phyloP scores from a whole-genome alignment of 2,797 vertebrate species.

The Danionella dracula region DNA sequence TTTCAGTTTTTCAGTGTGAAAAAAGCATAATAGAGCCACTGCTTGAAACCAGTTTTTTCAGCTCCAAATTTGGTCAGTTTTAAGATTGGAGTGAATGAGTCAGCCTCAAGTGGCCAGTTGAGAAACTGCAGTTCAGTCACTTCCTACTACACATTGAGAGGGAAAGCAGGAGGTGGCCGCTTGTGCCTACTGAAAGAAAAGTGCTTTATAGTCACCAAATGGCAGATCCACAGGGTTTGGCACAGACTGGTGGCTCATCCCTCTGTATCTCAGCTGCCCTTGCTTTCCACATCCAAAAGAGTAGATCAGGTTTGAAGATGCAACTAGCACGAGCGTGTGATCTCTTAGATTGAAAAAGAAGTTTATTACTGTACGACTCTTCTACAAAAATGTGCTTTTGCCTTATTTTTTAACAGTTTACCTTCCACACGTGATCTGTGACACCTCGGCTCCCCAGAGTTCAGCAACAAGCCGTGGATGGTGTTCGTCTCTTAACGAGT shows the following conservation, averaged over 20 bases:
- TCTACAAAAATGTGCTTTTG: background rate
- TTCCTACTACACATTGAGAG: too few species aligned
- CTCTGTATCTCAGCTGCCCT: constrained; percentile 63
- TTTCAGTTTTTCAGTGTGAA: too few species aligned
- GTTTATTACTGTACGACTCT: background rate
- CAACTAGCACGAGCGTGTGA: constrained; percentile 70
- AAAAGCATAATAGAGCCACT: too few species aligned
- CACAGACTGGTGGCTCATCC: constrained; percentile 53
- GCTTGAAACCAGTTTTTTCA: too few species aligned
- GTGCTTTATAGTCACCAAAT: constrained; percentile 34
- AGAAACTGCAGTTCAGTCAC: too few species aligned
- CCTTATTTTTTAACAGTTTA: constrained; percentile 41
- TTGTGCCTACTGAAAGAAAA: background rate
- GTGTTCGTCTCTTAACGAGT: constrained; percentile 66
- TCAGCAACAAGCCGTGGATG: constrained; percentile 69
- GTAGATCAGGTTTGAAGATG: constrained; percentile 65
- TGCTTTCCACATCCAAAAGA: constrained; percentile 70
- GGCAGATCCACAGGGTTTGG: constrained; percentile 65
- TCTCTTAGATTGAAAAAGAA: constrained; percentile 49
- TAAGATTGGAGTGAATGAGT: too few species aligned
- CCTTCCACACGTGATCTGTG: constrained; percentile 75
- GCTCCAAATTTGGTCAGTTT: too few species aligned
- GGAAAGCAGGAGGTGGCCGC: too few species aligned
- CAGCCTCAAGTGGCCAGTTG: too few species aligned
- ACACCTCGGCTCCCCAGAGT: constrained; percentile 70